Percentiles rank a stretch among this genome's conserved stretches.
These are phyloP conservation scores for Sarcophaga carnaria DNA, from an alignment of 2,888 invertebrate genomes.

Conservation along the genomic window DNA sequence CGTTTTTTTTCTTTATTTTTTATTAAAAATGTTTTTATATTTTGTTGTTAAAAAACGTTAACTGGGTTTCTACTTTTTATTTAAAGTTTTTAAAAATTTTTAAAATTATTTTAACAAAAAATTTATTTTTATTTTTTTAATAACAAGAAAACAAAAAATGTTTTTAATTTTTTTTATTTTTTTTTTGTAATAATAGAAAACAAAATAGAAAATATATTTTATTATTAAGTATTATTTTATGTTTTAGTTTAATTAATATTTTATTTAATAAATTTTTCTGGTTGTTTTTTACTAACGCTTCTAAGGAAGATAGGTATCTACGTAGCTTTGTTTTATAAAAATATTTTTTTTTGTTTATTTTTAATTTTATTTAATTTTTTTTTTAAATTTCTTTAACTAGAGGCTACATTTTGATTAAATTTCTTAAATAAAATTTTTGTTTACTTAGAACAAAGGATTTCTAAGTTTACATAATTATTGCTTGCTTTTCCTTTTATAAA, in stretches of 20 bases:
- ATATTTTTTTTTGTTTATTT: conserved; percentile 71
- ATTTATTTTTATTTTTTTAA: conserved; percentile 2
- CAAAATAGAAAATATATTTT: conserved; percentile 25
- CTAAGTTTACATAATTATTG: conserved; percentile 27
- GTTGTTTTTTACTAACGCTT: conserved; percentile 71
- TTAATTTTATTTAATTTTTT: conserved; percentile 56
- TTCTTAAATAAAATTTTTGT: conserved; percentile 34
- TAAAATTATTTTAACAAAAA: conserved; percentile 52
- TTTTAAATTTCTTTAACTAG: conserved; percentile 59
- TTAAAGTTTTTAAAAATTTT: conserved; percentile 9
- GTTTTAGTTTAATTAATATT: conserved; percentile 68
- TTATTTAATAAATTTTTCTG: conserved; percentile 58
- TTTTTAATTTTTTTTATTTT: too few relatives aligned
- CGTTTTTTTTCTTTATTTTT: background rate
- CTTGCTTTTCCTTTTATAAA: conserved; percentile 29
- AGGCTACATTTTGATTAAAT: conserved; percentile 69
- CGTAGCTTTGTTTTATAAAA: conserved; percentile 80
- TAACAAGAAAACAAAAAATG: conserved; percentile 36
- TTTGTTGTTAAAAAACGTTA: conserved; percentile 46
- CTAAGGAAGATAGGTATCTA: conserved; percentile 80
- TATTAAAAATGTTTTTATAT: background rate
- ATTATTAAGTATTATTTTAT: conserved; percentile 19
- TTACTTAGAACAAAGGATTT: conserved; percentile 66
- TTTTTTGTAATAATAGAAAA: conserved; percentile 14
- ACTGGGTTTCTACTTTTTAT: conserved; percentile 37